These are phyloP conservation scores for Columbina picui DNA, from an alignment of 2,113 vertebrate genomes.

Conservation along the genomic window DNA sequence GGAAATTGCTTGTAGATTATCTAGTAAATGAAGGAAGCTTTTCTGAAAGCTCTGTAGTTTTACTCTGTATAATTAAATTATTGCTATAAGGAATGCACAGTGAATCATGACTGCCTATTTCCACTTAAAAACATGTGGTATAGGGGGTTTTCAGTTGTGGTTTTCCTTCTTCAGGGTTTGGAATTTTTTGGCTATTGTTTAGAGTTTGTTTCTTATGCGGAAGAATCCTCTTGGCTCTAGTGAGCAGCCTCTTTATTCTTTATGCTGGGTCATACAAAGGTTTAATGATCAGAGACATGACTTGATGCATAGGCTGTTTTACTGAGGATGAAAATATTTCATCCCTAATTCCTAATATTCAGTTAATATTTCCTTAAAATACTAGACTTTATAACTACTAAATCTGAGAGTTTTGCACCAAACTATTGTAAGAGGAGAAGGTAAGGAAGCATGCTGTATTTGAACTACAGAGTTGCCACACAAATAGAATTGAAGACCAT, in stretches of 20 bases:
- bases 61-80: conserved; percentile 47
- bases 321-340: background rate
- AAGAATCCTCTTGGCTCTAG: background rate
- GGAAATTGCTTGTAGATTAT: conserved; percentile 59
- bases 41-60: conserved; percentile 40
- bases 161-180: background rate
- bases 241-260: background rate
- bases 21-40: conserved; percentile 50
- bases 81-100: conserved; percentile 12
- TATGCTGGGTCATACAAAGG: background rate
- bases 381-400: background rate
- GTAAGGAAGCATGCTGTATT: background rate
- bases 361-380: background rate
- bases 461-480: background rate
- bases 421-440: background rate
- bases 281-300: background rate
- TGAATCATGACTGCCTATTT: background rate
- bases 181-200: background rate
- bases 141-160: background rate
- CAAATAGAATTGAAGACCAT: background rate
- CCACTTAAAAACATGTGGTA: background rate
- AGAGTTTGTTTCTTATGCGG: background rate
- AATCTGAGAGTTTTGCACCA: background rate
- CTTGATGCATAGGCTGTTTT: background rate
- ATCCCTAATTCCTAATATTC: background rate